phyloP scores from a whole-genome alignment of 92 coral and sea anemone genomes.

The Actinostola sp. region DNA sequence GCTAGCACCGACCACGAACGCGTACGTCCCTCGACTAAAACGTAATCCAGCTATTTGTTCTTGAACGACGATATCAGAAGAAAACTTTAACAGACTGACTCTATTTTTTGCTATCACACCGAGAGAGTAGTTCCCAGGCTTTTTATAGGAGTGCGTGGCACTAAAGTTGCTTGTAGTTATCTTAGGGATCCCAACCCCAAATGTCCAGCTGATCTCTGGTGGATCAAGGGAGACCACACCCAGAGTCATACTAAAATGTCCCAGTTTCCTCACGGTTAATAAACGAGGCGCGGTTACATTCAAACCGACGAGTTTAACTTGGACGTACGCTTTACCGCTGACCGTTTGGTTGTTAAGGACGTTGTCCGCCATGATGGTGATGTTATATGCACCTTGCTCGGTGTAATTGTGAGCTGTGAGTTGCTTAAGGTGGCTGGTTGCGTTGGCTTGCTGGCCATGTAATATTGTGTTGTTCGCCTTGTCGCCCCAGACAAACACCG shows the following conservation, averaged over 20 bases:
- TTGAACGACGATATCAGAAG: constrained; percentile 35
- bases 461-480: constrained; percentile 33
- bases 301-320: constrained; percentile 48
- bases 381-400: constrained; percentile 45
- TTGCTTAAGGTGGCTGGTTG: constrained; percentile 28
- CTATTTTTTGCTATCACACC: constrained; percentile 33
- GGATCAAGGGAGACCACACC: constrained; percentile 29
- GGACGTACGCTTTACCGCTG: constrained; percentile 22
- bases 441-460: constrained; percentile 51
- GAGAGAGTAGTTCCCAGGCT: constrained; percentile 41
- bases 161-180: constrained; percentile 27
- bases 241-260: constrained; percentile 28
- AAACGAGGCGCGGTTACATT: constrained; percentile 29
- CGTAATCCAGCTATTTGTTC: constrained; percentile 34
- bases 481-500: constrained; percentile 62
- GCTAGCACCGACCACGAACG: not conserved
- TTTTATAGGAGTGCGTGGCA: constrained; percentile 17
- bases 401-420: constrained; percentile 45
- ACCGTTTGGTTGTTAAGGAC: constrained; percentile 48
- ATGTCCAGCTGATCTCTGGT: constrained; percentile 36
- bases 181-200: constrained; percentile 40
- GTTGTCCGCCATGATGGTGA: constrained; percentile 33
- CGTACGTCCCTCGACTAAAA: constrained; percentile 5
- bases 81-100: constrained; percentile 26
- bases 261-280: constrained; percentile 23